Evolutionary conservation across 2,888 invertebrate species (phyloP).

Genomic region (Plagiodera versicolora): DNA sequence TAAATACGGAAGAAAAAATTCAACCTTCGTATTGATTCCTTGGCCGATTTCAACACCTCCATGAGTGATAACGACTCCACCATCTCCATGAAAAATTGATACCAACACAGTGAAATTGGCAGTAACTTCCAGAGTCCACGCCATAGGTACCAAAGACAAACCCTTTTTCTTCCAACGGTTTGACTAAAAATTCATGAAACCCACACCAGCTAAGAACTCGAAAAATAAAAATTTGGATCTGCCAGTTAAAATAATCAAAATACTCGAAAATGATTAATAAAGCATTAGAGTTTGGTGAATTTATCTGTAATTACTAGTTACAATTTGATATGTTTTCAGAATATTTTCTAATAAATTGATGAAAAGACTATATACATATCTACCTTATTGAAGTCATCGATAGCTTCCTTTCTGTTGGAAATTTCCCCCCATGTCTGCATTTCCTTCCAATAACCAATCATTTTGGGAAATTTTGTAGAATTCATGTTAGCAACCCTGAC

Average conservation of each 20-base stretch:
- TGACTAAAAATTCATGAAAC: slow-evolving; percentile 57
- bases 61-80: slow-evolving; percentile 70
- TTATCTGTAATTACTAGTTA: too few species aligned
- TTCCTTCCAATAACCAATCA: slow-evolving; percentile 60
- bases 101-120: slow-evolving; percentile 64
- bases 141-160: slow-evolving; percentile 69
- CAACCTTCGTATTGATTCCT: too few species aligned
- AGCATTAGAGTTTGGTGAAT: too few species aligned
- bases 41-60: slow-evolving; percentile 80
- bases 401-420: slow-evolving; percentile 57
- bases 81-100: slow-evolving; percentile 72
- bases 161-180: slow-evolving; percentile 85
- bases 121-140: slow-evolving; percentile 61
- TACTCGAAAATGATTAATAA: too few species aligned
- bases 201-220: too few species aligned
- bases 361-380: too few species aligned
- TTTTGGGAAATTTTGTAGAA: slow-evolving; percentile 42
- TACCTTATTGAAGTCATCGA: slow-evolving; percentile 64
- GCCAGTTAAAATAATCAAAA: too few species aligned
- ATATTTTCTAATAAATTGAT: too few species aligned
- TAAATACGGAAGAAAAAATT: too few species aligned
- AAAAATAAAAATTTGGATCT: background rate
- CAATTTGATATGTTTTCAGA: too few species aligned
- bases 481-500: slow-evolving; percentile 61
- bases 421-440: slow-evolving; percentile 63